Evolutionary conservation across 2,888 invertebrate species (phyloP).

Genomic region (Boloria selene): DNA sequence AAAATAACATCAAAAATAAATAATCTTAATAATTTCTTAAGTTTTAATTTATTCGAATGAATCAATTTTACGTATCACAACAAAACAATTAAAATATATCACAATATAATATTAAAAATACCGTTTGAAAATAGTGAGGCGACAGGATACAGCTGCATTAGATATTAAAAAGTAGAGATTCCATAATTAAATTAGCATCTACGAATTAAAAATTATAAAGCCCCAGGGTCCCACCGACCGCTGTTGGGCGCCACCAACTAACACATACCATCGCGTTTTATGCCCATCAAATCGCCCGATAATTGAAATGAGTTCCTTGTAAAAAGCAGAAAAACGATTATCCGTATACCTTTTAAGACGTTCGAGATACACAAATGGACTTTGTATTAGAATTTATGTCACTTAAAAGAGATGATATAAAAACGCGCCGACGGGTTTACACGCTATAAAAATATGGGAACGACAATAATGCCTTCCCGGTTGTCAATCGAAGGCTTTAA

Average conservation of each 20-base stretch:
- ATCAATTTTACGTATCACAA: not conserved
- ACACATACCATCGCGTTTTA: constrained; percentile 77
- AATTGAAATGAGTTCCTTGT: constrained; percentile 83
- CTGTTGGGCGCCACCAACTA: constrained; percentile 73
- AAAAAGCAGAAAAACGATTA: constrained; percentile 82
- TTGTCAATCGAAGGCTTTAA: constrained; percentile 79
- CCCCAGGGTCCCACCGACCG: constrained; percentile 65
- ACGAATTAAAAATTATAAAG: constrained; percentile 68
- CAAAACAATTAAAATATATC: not conserved
- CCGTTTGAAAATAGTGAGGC: constrained; percentile 65
- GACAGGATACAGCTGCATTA: constrained; percentile 72
- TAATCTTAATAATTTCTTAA: too few relatives aligned
- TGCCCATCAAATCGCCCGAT: constrained; percentile 79
- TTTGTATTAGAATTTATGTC: constrained; percentile 83
- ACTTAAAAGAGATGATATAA: constrained; percentile 80
- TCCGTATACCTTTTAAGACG: constrained; percentile 81
- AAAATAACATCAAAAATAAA: constrained; percentile 32
- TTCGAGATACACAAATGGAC: constrained; percentile 82
- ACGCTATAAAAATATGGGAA: constrained; percentile 82
- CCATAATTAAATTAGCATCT: constrained; percentile 80
- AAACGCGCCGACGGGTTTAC: constrained; percentile 80
- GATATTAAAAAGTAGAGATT: constrained; percentile 57
- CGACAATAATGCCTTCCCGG: constrained; percentile 75
- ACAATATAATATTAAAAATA: constrained; percentile 45
- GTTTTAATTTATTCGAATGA: not conserved